Conservation (phyloP, 2,113 vertebrate genomes). For the Melospiza melodia region DNA sequence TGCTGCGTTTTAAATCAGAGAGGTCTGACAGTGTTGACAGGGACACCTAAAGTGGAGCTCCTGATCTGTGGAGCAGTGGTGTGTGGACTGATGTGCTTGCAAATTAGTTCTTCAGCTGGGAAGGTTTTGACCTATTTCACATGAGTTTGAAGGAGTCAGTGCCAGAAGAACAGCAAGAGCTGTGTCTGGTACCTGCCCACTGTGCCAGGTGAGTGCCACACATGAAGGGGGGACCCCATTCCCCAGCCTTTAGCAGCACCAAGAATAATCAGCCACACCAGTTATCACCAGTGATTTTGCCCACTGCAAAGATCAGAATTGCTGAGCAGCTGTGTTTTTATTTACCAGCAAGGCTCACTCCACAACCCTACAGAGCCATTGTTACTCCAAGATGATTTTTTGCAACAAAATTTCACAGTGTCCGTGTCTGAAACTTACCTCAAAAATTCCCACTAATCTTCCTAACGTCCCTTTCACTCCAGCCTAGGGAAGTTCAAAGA, state of each 20-base stretch:
- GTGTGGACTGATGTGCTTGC: neutral
- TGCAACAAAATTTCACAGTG: neutral
- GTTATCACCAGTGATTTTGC: neutral
- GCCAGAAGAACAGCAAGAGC: neutral
- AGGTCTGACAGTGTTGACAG: neutral
- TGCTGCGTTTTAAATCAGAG: neutral
- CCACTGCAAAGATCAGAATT: neutral
- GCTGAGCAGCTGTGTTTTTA: neutral
- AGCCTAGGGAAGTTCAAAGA: slow-evolving; percentile 78
- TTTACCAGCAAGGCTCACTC: rapidly evolving
- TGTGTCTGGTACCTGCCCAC: neutral
- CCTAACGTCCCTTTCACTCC: slow-evolving; percentile 98
- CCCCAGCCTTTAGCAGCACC: neutral
- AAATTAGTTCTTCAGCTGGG: neutral
- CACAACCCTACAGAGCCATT: neutral
- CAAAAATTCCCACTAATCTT: slow-evolving; percentile 96
- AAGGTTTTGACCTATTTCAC: neutral
- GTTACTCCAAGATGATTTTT: neutral
- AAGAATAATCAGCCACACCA: neutral
- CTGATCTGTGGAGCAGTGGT: neutral
- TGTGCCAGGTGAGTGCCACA: neutral
- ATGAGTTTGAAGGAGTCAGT: neutral
- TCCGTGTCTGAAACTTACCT: slow-evolving; percentile 79
- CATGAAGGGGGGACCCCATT: neutral
- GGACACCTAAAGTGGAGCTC: neutral